These are phyloP conservation scores for Miichthys miiuy DNA, from an alignment of 2,797 vertebrate genomes.

Conservation along the genomic window DNA sequence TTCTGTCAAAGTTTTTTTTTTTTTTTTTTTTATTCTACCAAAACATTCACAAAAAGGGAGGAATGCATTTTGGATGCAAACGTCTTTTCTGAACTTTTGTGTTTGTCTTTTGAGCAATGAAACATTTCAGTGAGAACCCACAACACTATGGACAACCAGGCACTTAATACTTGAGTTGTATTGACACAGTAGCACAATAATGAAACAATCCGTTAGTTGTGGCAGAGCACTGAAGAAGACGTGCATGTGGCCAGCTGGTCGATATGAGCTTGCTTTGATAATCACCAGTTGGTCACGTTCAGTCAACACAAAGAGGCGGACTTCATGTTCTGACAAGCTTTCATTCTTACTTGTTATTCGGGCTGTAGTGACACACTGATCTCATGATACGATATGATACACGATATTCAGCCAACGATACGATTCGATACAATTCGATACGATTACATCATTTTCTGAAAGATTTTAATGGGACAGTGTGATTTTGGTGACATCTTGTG, in stretches of 20 bases:
- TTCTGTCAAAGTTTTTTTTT: slow-evolving; percentile 15
- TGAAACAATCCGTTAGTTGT: slow-evolving; percentile 4
- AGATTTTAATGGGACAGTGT: too few species aligned
- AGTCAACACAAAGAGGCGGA: neutral
- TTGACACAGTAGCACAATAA: neutral
- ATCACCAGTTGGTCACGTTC: slow-evolving; percentile 12
- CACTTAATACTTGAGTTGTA: neutral
- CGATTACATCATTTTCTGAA: too few species aligned
- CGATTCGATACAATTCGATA: too few species aligned
- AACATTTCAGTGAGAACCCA: neutral
- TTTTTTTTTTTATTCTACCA: neutral
- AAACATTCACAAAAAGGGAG: neutral
- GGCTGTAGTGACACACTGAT: too few species aligned
- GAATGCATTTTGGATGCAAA: neutral
- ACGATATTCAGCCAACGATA: too few species aligned
- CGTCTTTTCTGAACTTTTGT: neutral
- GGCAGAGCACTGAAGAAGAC: slow-evolving; percentile 20
- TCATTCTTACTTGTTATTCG: neutral
- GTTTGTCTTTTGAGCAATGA: slow-evolving; percentile 2
- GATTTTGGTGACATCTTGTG: too few species aligned
- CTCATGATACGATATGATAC: too few species aligned
- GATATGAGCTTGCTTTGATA: neutral
- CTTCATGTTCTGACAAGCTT: slow-evolving; percentile 23
- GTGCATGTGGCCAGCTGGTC: slow-evolving; percentile 20
- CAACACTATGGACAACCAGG: neutral